phyloP scores from a whole-genome alignment of 1,140 invertebrate genomes.

The Macrobrachium rosenbergii region DNA sequence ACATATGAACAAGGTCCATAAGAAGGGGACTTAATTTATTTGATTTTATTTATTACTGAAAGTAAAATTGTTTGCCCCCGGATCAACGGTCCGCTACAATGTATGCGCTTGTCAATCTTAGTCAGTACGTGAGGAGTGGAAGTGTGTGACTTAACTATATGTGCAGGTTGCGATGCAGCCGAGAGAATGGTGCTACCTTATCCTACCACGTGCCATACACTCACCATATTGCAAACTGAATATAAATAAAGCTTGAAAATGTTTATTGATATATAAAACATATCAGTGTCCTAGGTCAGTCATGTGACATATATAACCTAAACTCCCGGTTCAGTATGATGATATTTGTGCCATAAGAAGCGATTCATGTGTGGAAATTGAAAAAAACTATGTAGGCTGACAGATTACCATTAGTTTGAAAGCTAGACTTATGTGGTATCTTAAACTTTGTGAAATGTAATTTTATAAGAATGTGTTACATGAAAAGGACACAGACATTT shows the following conservation, averaged over 20 bases:
- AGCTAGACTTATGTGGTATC: constrained; percentile 32
- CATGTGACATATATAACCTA: constrained; percentile 21
- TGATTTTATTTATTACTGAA: constrained; percentile 60
- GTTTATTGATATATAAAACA: constrained; percentile 41
- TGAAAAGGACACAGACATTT: constrained; percentile 35
- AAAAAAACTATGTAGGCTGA: neutral
- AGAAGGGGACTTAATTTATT: constrained; percentile 59
- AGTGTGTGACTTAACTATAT: constrained; percentile 8
- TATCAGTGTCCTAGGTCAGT: constrained; percentile 61
- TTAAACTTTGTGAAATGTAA: constrained; percentile 19
- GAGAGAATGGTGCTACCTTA: constrained; percentile 58
- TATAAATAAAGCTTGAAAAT: constrained; percentile 29
- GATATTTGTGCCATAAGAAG: constrained; percentile 55
- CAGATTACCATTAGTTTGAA: constrained; percentile 33
- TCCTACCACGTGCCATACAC: constrained; percentile 57
- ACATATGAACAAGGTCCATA: constrained; percentile 54
- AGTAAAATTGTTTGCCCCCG: constrained; percentile 50
- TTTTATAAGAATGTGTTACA: constrained; percentile 34
- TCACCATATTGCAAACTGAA: constrained; percentile 39
- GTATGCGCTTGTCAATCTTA: constrained; percentile 64
- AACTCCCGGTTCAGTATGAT: constrained; percentile 22
- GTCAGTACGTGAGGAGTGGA: constrained; percentile 59
- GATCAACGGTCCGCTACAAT: constrained; percentile 61
- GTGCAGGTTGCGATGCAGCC: constrained; percentile 47
- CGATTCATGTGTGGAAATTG: constrained; percentile 28